Conservation (phyloP, 2,113 vertebrate species). For the Piliocolobus tephrosceles region DNA sequence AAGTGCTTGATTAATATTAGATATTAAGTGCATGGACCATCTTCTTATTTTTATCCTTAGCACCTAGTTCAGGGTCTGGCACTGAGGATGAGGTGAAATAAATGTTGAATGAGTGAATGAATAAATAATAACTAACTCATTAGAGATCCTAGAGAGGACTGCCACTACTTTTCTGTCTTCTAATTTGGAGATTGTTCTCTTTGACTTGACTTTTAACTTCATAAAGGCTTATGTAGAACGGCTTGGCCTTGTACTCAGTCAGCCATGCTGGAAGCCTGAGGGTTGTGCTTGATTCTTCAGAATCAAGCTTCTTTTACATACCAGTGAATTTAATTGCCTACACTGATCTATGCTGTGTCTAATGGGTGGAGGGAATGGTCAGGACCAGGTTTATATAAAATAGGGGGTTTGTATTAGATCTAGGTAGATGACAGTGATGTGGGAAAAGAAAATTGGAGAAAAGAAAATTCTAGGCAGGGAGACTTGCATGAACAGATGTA, state of each 20-base stretch:
- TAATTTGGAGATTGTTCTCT: neutral
- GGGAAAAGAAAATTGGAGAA: neutral
- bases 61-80: neutral
- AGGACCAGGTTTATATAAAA: neutral
- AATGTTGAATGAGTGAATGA: slow-evolving; percentile 24
- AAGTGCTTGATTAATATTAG: neutral
- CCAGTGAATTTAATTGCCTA: neutral
- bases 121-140: slow-evolving; percentile 16
- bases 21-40: neutral
- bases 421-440: neutral
- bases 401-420: neutral
- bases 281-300: neutral
- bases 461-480: neutral
- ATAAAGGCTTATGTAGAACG: neutral
- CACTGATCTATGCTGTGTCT: neutral
- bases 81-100: neutral
- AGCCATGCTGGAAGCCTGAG: neutral
- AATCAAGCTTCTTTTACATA: neutral
- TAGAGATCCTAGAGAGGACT: neutral
- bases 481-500: neutral
- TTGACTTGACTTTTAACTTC: neutral
- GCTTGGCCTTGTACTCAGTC: neutral
- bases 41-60: slow-evolving; percentile 36
- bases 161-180: neutral
- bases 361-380: neutral